Evolutionary conservation across 2,797 vertebrate genomes (phyloP).

Genomic region (Periophthalmus magnuspinnatus): DNA sequence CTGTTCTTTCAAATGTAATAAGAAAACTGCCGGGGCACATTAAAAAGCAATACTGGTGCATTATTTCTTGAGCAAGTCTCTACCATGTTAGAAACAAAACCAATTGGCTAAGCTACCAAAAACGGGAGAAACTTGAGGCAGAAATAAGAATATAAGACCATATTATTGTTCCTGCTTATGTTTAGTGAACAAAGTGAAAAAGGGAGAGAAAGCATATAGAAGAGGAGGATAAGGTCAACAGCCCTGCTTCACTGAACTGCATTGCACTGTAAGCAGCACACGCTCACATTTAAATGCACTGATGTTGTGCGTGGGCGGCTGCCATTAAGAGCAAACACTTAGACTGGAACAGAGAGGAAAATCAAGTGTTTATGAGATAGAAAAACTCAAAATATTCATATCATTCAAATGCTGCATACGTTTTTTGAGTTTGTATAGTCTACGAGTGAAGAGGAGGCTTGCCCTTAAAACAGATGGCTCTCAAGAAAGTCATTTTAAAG

Average conservation of each 20-base stretch:
- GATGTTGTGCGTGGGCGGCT: not conserved
- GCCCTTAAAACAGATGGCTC: not conserved
- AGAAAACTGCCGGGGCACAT: slow-evolving; percentile 27
- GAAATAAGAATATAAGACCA: slow-evolving; percentile 21
- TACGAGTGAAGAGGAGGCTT: not conserved
- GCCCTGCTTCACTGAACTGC: slow-evolving; percentile 2
- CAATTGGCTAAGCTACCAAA: slow-evolving; percentile 8
- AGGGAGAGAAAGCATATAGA: not conserved
- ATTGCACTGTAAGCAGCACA: not conserved
- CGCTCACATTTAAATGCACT: slow-evolving; percentile 6
- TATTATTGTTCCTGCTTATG: not conserved
- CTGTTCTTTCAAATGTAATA: slow-evolving; percentile 4
- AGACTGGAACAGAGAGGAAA: not conserved
- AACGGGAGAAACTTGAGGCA: not conserved
- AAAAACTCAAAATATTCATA: not conserved
- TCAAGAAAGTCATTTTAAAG: not conserved
- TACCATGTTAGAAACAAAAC: too few species aligned
- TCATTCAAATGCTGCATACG: not conserved
- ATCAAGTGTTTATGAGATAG: not conserved
- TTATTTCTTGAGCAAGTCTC: too few species aligned
- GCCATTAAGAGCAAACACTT: not conserved
- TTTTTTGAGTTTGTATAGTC: slow-evolving; percentile 1
- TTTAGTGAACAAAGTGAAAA: not conserved
- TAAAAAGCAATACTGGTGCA: slow-evolving; percentile 27
- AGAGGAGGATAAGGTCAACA: slow-evolving; percentile 1